Conservation (phyloP, 2,113 vertebrate genomes). For the Leuciscus idus region DNA sequence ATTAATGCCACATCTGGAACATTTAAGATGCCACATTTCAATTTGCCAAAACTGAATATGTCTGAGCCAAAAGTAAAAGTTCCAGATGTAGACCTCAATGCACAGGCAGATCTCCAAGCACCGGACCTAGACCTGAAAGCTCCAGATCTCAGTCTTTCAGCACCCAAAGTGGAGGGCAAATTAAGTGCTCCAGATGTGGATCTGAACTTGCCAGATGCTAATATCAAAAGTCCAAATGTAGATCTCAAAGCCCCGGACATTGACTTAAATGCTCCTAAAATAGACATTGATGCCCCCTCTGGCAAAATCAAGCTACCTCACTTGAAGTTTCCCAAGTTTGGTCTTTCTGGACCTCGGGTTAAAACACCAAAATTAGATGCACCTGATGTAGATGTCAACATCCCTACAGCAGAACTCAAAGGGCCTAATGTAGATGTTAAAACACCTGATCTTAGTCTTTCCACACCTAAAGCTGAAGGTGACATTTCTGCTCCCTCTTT, state of each 20-base stretch:
- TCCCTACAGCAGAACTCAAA: conserved; percentile 47
- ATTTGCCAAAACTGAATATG: conserved; percentile 56
- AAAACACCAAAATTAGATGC: conserved; percentile 61
- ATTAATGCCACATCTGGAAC: conserved; percentile 58
- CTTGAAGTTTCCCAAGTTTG: conserved; percentile 64
- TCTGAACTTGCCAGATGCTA: conserved; percentile 42
- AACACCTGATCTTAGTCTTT: conserved; percentile 48
- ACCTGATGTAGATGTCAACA: conserved; percentile 52
- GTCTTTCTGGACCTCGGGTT: conserved; percentile 49
- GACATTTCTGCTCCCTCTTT: conserved; percentile 45
- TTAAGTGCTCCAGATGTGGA: conserved; percentile 35
- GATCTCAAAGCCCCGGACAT: conserved; percentile 36
- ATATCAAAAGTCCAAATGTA: conserved; percentile 52
- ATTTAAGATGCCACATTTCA: conserved; percentile 66
- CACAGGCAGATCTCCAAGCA: conserved; percentile 26
- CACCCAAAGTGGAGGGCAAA: conserved; percentile 49
- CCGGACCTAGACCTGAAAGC: conserved; percentile 32
- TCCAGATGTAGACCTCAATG: conserved; percentile 36
- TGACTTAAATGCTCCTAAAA: conserved; percentile 55
- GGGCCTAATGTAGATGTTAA: conserved; percentile 51
- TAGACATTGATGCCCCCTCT: conserved; percentile 56
- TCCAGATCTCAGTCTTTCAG: conserved; percentile 46
- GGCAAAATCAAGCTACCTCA: conserved; percentile 61
- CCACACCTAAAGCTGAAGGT: conserved; percentile 48
- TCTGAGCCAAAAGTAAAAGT: conserved; percentile 53